Percentiles rank a stretch among this genome's conserved stretches.
These are phyloP conservation scores for Catonia carolina DNA, from an alignment of 2,888 invertebrate species.

Conservation along the genomic window DNA sequence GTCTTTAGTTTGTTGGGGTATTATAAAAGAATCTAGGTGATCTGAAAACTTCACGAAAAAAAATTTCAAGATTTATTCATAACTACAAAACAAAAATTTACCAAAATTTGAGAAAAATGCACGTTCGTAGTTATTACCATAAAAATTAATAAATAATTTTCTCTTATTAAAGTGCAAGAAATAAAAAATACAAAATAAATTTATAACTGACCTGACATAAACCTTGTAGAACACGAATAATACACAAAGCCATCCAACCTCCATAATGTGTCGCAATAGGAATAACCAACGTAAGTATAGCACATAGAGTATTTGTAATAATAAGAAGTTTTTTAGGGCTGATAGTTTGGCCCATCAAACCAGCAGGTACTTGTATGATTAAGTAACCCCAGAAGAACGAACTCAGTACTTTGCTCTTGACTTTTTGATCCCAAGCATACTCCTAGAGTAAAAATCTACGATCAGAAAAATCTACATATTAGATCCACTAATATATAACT, in stretches of 20 bases:
- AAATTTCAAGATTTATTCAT: too few species aligned
- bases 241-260: slow-evolving; percentile 62
- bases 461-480: too few species aligned
- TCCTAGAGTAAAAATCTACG: slow-evolving; percentile 43
- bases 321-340: slow-evolving; percentile 29
- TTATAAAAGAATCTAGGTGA: too few species aligned
- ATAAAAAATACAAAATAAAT: too few species aligned
- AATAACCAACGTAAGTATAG: slow-evolving; percentile 58
- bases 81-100: too few species aligned
- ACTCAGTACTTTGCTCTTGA: slow-evolving; percentile 54
- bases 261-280: slow-evolving; percentile 73
- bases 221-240: slow-evolving; percentile 77
- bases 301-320: slow-evolving; percentile 33
- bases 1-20: too few species aligned
- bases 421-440: slow-evolving; percentile 51
- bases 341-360: slow-evolving; percentile 34
- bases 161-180: too few species aligned
- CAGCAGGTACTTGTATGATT: slow-evolving; percentile 60
- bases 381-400: slow-evolving; percentile 76
- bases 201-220: slow-evolving; percentile 64
- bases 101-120: too few species aligned
- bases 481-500: too few species aligned
- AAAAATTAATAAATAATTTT: too few species aligned
- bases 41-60: too few species aligned
- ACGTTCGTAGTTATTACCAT: too few species aligned